A percentile compares a stretch with the other conserved stretches of the same genome.
Conservation (phyloP, 1,140 invertebrate genomes). For the Asbolus verrucosus region DNA sequence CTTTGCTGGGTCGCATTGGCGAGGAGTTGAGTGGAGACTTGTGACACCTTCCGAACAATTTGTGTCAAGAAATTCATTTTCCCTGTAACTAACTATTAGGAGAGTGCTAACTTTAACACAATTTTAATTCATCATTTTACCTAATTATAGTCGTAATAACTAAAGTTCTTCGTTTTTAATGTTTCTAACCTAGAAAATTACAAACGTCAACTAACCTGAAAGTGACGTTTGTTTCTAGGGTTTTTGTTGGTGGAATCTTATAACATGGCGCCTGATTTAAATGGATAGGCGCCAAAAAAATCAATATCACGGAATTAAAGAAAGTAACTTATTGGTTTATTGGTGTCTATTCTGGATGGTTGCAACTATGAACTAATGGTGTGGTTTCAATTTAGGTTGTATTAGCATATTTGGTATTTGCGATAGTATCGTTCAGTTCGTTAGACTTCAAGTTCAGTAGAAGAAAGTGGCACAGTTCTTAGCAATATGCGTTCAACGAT, state of each 20-base stretch:
- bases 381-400: constrained; percentile 12
- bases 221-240: not conserved
- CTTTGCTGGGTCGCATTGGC: constrained; percentile 1
- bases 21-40: not conserved
- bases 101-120: not conserved
- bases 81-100: not conserved
- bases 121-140: not conserved
- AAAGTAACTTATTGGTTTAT: not conserved
- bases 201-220: no score
- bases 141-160: constrained; percentile 15
- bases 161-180: not conserved
- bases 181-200: no score
- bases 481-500: constrained; percentile 40
- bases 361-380: constrained; percentile 29
- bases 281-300: no score
- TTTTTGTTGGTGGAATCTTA: no score
- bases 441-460: not conserved
- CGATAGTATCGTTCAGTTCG: constrained; percentile 19
- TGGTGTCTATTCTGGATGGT: constrained; percentile 12
- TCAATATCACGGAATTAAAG: no score
- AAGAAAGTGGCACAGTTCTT: constrained; percentile 46
- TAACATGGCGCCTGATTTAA: not conserved
- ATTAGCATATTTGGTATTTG: constrained; percentile 42
- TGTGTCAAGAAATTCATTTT: constrained; percentile 25
- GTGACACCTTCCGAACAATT: constrained; percentile 1